These are phyloP conservation scores for Neolamprologus modestus DNA, from an alignment of 2,113 vertebrate species.

Conservation along the genomic window DNA sequence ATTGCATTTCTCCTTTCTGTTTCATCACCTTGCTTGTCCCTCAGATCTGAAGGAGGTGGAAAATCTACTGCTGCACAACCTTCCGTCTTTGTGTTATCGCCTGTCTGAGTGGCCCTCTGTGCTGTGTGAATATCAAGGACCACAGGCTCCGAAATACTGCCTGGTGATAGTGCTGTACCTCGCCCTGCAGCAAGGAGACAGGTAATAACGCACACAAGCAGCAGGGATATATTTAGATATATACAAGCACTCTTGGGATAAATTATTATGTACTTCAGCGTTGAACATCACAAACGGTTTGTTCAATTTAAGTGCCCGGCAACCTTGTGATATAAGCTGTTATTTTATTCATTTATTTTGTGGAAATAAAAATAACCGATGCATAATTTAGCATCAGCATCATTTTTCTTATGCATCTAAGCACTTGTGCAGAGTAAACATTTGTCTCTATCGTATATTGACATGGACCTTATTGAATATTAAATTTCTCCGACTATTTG, in stretches of 20 bases:
- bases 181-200: conserved; percentile 78
- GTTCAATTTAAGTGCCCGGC: not conserved
- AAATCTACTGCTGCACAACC: conserved; percentile 69
- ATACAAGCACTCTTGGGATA: not conserved
- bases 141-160: conserved; percentile 76
- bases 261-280: not conserved
- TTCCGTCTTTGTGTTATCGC: conserved; percentile 77
- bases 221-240: not conserved
- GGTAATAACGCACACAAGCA: conserved; percentile 61
- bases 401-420: not conserved
- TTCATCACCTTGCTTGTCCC: not conserved
- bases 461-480: not conserved
- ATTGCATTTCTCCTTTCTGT: not conserved
- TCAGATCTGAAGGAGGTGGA: conserved; percentile 70
- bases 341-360: not conserved
- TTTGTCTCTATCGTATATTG: not conserved
- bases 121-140: conserved; percentile 68
- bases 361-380: not conserved
- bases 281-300: not conserved
- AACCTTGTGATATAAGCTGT: not conserved
- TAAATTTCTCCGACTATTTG: not conserved
- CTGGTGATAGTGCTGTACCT: conserved; percentile 78
- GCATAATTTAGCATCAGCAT: not conserved
- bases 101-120: conserved; percentile 76
- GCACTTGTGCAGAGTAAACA: not conserved